Evolutionary conservation across 2,797 vertebrate species (phyloP), one percentile per base, ranked within the genome.

Genomic region (Melanotaenia nigrans): DNA sequence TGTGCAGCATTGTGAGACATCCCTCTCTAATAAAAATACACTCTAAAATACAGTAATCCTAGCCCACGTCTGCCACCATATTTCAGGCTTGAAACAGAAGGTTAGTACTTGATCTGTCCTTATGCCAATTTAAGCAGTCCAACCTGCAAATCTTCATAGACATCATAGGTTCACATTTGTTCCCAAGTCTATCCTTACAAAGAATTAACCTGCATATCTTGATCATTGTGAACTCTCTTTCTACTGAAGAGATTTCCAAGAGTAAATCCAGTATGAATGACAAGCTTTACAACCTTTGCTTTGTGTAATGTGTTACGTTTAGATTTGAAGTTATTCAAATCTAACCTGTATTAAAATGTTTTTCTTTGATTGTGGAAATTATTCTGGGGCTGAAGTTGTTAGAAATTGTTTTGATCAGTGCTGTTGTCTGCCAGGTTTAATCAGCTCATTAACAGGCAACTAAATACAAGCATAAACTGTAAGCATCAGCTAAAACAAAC

Each of bases 1-100:
- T 82, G 65, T 58, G 76, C 51, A 40, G 51, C 65, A 74, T 73
- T 56, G 22, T 81, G 59, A 84, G 78, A 66, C 60, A 36, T 61
- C 71, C 69, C 67, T 68, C 49, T 65, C 72, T 45, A 75, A 71
- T 75, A 68, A 61, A 85, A 89, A 81, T 28, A 56, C 54, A 47
- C 58, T 62, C 10, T 58, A 25, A 24, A 82, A 71, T 49, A 47
- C 65, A 79, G 42, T 42, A 68, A 64, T 38, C 40, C 20, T 9
- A 25, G 60, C 63, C n/a, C 56, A 73, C 11, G 61, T 70, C 30
- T 56, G 49, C 49, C 22, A 53, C 49, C 22, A 1, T 28, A 9
- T 60, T 25, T 56, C 65, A 20, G 30, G n/a, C 30, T 20, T 54
- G 14, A 66, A 80, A 59, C 16, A 18, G 11, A 10, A 55, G 53